A percentile compares a stretch with the other conserved stretches of the same genome.
phyloP scores from a whole-genome alignment of 2,888 invertebrate genomes.

The Serripes groenlandicus region DNA sequence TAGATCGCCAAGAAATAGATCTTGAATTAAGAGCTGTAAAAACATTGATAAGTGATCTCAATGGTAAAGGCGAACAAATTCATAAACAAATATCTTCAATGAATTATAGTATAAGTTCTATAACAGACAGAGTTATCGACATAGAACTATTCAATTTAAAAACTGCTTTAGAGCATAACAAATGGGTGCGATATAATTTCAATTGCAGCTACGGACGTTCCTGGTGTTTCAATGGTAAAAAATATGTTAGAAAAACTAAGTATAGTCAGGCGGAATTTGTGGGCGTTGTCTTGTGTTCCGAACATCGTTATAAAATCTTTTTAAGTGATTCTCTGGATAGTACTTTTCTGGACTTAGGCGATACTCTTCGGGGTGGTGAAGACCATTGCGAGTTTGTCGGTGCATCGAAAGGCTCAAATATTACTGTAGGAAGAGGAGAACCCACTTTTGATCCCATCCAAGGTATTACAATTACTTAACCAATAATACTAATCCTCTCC shows the following conservation, averaged over 20 bases:
- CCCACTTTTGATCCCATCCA: not conserved
- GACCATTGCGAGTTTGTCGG: constrained; percentile 84
- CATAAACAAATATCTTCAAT: constrained; percentile 23
- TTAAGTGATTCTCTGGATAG: constrained; percentile 72
- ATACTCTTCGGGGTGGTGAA: constrained; percentile 75
- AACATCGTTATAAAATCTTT: constrained; percentile 78
- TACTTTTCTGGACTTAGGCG: constrained; percentile 80
- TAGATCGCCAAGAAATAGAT: constrained; percentile 21
- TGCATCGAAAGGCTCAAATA: constrained; percentile 37
- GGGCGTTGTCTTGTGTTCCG: constrained; percentile 80
- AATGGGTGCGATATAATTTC: constrained; percentile 77
- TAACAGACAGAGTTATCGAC: constrained; percentile 19
- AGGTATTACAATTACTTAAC: constrained; percentile 7
- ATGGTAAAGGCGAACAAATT: constrained; percentile 36
- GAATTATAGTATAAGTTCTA: constrained; percentile 18
- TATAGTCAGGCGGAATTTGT: constrained; percentile 61
- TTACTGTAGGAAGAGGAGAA: constrained; percentile 49
- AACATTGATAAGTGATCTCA: constrained; percentile 40
- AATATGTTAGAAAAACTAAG: constrained; percentile 68
- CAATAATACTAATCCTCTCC: no score
- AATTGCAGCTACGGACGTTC: constrained; percentile 67
- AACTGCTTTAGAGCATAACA: constrained; percentile 58
- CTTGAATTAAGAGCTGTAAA: constrained; percentile 28
- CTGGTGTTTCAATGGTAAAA: constrained; percentile 71
- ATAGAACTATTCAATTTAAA: constrained; percentile 36